These are phyloP conservation scores for Carassius gibelio DNA, from an alignment of 2,113 vertebrate species.

Conservation along the genomic window DNA sequence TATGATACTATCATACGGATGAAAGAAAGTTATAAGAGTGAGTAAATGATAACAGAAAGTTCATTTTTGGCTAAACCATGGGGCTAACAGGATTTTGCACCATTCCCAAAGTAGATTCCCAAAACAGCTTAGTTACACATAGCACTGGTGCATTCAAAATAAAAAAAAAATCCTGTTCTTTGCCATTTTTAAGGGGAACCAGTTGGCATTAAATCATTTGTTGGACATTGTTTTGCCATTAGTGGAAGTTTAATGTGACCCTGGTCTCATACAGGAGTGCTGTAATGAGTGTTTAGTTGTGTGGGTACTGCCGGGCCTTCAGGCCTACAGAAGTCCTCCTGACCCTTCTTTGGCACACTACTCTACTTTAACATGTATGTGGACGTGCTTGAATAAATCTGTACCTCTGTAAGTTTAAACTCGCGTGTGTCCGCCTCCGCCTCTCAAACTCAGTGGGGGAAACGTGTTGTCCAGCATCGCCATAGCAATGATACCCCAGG, in stretches of 20 bases:
- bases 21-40: neutral
- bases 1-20: neutral
- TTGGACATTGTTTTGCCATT: neutral
- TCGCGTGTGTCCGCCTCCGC: neutral
- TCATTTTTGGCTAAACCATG: neutral
- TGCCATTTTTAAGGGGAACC: neutral
- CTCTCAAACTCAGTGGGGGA: slow-evolving; percentile 63
- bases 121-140: neutral
- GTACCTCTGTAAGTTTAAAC: slow-evolving; percentile 5
- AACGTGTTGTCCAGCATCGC: slow-evolving; percentile 75
- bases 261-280: neutral
- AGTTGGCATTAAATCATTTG: neutral
- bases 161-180: too few species aligned
- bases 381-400: slow-evolving; percentile 24
- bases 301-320: neutral
- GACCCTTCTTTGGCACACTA: slow-evolving; percentile 5
- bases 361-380: slow-evolving; percentile 13
- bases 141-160: neutral
- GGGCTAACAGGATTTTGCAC: too few species aligned
- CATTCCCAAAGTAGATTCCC: neutral
- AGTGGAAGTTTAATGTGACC: neutral
- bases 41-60: neutral
- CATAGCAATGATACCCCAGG: slow-evolving; percentile 68
- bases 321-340: slow-evolving; percentile 8
- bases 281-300: neutral